Base-by-base conservation (phyloP, 2,113 vertebrate species). In the Pungitius pungitius region DNA sequence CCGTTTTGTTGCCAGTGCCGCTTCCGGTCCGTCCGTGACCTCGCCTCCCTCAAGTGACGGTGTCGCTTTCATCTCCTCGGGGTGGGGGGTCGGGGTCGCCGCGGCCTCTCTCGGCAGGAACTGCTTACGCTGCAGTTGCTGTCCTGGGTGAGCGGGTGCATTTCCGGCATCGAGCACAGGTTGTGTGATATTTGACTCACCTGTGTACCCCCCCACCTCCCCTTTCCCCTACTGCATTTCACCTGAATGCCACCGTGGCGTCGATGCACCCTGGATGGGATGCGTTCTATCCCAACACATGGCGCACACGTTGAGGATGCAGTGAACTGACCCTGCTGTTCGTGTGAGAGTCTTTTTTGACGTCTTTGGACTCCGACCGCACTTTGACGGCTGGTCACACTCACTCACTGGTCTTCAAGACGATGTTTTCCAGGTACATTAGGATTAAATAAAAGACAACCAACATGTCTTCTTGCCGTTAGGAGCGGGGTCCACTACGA, bases 191-290 rank as follows among this genome's bases (percentile, higher is more conserved):
- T 63, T 69, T 22, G 3, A 65, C 60, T 11, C 51, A 2, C 33
- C 35, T 67, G 30, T 33, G 18, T 61, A 85, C 82, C n/a, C n/a
- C n/a, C n/a, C n/a, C n/a, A n/a, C n/a, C 24, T 39, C 56, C 69
- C 33, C 2, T 52, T 61, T 56, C 69, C 66, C 47, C 20, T 55
- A 70, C 66, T 75, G 69, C 30, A 30, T 30, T 30, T 30, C 30
- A n/a, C 71, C 59, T 59, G 74, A 76, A 74, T 61, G 75, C 55
- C 66, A 69, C 62, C 2, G 70, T 78, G 79, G 80, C 45, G 40
- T 72, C 56, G 67, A 80, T 30, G 70, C 61, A 33, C 64, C 76
- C 80, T 73, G 22, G 59, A 61, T 77, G 80, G 49, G 37, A 47
- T 35, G 45, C 37, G 14, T 33, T 42, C 55, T 37, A 35, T 52